Evolutionary conservation across 2,113 vertebrate genomes (phyloP).

Genomic region (Triplophysa rosa): DNA sequence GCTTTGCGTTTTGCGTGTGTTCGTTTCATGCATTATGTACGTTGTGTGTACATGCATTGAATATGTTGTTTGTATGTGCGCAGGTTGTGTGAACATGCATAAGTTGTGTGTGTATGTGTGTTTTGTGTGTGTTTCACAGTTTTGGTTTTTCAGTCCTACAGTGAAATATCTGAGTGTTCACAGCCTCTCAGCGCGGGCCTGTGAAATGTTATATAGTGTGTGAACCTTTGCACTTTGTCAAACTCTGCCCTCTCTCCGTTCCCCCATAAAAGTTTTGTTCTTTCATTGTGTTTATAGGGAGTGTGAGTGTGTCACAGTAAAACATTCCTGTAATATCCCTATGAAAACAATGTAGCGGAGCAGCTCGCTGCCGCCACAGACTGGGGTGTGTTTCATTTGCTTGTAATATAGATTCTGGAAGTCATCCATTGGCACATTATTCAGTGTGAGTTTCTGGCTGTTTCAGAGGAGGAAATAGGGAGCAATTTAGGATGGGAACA

Average conservation of each 20-base stretch:
- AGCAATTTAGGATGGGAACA: conserved; percentile 60
- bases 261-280: conserved; percentile 7
- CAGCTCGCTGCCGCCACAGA: conserved; percentile 53
- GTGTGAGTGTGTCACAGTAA: neutral
- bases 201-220: neutral
- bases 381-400: conserved; percentile 69
- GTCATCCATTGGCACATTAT: conserved; percentile 69
- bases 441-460: conserved; percentile 60
- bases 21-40: too few species aligned
- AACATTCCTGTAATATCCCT: neutral
- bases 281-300: neutral
- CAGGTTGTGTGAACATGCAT: too few species aligned
- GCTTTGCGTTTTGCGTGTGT: too few species aligned
- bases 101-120: too few species aligned
- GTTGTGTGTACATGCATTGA: too few species aligned
- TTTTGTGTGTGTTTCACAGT: neutral
- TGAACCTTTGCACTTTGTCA: conserved; percentile 19
- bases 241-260: neutral
- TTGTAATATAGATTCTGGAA: conserved; percentile 68
- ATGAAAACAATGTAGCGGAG: neutral
- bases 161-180: neutral
- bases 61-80: too few species aligned
- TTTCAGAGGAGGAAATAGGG: conserved; percentile 52
- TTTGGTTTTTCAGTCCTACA: neutral
- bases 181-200: neutral